A percentile compares a stretch with the other conserved stretches of the same genome.
Conservation (phyloP, 2,113 vertebrate species). For the Tinamus guttatus region DNA sequence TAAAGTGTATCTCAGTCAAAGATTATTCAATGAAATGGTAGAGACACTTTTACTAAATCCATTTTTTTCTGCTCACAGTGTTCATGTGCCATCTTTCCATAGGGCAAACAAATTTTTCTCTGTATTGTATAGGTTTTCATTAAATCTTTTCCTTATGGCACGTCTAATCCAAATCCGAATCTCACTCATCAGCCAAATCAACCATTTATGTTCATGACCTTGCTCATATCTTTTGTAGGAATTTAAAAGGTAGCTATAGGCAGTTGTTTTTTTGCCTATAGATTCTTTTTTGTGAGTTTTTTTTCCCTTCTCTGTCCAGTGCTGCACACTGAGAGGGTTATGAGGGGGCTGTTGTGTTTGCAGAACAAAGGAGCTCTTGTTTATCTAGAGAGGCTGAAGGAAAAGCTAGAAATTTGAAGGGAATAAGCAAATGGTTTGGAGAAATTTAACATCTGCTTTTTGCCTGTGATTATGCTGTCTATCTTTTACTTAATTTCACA, state of each 20-base stretch:
- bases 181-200: background rate
- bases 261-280: background rate
- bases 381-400: background rate
- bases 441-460: background rate
- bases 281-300: background rate
- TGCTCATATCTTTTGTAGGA: background rate
- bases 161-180: background rate
- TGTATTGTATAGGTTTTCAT: background rate
- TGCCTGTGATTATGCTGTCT: background rate
- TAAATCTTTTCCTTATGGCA: background rate
- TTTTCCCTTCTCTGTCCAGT: background rate
- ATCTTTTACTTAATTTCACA: background rate
- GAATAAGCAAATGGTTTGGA: background rate
- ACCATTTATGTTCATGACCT: rapidly evolving
- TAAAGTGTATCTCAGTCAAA: background rate
- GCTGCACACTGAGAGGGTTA: background rate
- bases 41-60: background rate
- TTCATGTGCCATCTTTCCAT: background rate
- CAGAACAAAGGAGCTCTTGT: background rate
- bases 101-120: background rate
- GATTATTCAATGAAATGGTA: background rate
- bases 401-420: background rate
- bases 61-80: background rate
- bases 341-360: background rate
- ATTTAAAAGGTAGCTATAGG: background rate